Evolutionary conservation across 2,888 invertebrate genomes (phyloP), one percentile per base, ranked within the genome.

Genomic region (Beris chalybata): DNA sequence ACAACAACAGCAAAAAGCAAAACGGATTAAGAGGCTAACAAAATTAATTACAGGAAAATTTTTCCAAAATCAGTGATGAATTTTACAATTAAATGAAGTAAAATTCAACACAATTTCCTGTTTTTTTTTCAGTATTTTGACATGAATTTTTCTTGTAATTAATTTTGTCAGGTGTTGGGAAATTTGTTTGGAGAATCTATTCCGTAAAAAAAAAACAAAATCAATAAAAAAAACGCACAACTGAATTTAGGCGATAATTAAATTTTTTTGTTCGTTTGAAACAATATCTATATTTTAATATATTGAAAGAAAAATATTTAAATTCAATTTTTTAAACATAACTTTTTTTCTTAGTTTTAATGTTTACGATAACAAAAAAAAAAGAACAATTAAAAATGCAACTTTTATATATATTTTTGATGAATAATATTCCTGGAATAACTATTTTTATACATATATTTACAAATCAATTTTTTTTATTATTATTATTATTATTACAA

Each of bases 91-190:
- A 69, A 67, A n/a, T n/a, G n/a, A n/a, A n/a, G n/a, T n/a, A n/a
- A 71, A 47, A 52, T 43, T 38, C 65, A 69, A 66, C 61, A 64
- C 30, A 65, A 45, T 13, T 29, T 22, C 50, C 32, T 30, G 12
- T 30, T 9, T 48, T 48, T 15, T 48, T 48, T 15, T 48, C 4
- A 15, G 2, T 6, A 48, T 48, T 15, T 15, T 15, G 2, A 48
- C 15, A 11, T 9, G 1, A 2, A 38, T 5, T 38, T 38, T 69
- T 71, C 67, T 68, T 72, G 71, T 69, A 71, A 74, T 75, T 75
- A 77, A 74, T 73, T 74, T 73, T 76, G 77, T 77, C 75, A 77
- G 79, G 79, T 79, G 79, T 79, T 80, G 80, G 79, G 73, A 64
- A 58, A 38, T 56, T 54, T 44, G 29, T 53, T 59, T 58, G 48